Evolutionary conservation across 1,140 invertebrate species (phyloP), one percentile per base, ranked within the genome.

Genomic region (Leucophenga varia): DNA sequence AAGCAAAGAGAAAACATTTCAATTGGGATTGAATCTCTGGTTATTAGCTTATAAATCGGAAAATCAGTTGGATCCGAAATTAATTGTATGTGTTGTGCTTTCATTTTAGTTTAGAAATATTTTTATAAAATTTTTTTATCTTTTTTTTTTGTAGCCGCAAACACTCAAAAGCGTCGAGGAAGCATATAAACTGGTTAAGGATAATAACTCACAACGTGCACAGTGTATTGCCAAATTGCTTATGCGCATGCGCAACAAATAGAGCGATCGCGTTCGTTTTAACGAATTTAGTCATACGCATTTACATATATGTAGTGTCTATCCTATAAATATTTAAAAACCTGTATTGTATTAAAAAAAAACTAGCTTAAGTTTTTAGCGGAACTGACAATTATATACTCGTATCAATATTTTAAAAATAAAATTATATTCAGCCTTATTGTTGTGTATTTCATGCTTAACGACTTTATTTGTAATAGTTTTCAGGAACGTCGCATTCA

Each of bases 21-120:
- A 78, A 22, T 76, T 95, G 28, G 86, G 86, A 18, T 59, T 83
- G 0, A 92, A 92, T 75, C 77, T 95, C 8, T 93, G 90, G 90
- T 79, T 83, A 52, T 76, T 93, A 40, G 81, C 86, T n/a, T 78
- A 82, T 42, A 87, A 84, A 67, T 74, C 84, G 63, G 64, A 73
- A 36, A n/a, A 51, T 4, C 55, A 61, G 8, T 35, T 73, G 3
- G 67, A 75, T 49, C 36, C 45, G 3, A 74, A 70, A 41, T 54
- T 54, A 21, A 56, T 74, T 25, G 72, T 74, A 52, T 28, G 61
- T 63, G 18, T 18, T 17, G 12, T 14, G 14, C 10, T 14, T 14
- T 13, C 13, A 21, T 32, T n/a, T 22, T 22, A 13, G 12, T 25
- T 25, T 3, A 13, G 13, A 1, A 7, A n/a, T n/a, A 14, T 3